phyloP scores from a whole-genome alignment of 2,113 vertebrate genomes.

The Halichoerus grypus region DNA sequence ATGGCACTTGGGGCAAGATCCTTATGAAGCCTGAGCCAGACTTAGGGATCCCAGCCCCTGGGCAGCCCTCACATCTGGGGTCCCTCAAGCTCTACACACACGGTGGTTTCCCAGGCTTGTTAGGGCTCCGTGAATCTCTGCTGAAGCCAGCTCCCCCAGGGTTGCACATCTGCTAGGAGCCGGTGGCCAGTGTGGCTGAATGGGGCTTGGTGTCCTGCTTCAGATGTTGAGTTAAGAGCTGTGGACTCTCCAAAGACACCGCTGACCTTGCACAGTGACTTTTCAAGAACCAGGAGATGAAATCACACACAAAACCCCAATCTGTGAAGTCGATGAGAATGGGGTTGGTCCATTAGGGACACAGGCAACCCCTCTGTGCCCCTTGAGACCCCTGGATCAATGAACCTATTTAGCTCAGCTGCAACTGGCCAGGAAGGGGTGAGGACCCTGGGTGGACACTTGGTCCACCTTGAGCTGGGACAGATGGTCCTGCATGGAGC shows the following conservation, averaged over 20 bases:
- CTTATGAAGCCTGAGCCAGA: neutral
- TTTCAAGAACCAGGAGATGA: neutral
- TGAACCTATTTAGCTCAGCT: neutral
- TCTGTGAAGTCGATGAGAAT: neutral
- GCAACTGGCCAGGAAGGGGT: neutral
- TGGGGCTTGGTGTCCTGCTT: neutral
- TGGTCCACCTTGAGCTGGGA: neutral
- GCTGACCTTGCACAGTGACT: neutral
- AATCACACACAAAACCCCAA: neutral
- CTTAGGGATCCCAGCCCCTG: neutral
- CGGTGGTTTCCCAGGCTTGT: neutral
- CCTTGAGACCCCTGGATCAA: neutral
- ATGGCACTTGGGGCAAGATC: neutral
- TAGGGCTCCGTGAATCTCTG: neutral
- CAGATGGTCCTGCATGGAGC: fast-evolving
- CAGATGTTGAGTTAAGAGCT: neutral
- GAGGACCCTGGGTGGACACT: neutral
- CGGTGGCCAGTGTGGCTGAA: neutral
- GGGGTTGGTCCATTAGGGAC: neutral
- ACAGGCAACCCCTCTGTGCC: neutral
- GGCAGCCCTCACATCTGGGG: neutral
- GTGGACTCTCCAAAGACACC: neutral
- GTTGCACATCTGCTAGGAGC: neutral
- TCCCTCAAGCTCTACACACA: neutral
- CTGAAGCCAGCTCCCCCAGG: neutral